Evolutionary conservation across 2,888 invertebrate genomes (phyloP).

Genomic region (Drosophila kuntzei): DNA sequence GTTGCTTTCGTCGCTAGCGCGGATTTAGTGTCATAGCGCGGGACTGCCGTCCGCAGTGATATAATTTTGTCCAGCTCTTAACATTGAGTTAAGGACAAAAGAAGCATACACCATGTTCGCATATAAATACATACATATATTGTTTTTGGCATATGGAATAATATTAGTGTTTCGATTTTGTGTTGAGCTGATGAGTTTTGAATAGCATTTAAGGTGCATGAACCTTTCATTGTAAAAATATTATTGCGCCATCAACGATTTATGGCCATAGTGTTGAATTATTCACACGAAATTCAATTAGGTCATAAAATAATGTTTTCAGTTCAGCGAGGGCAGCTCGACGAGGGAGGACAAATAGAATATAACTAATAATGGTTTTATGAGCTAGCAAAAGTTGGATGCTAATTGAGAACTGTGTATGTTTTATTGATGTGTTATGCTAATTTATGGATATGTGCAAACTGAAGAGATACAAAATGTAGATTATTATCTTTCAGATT

Average conservation of each 20-base stretch:
- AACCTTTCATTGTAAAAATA: slow-evolving; percentile 47
- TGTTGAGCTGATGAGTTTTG: slow-evolving; percentile 34
- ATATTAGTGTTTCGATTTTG: slow-evolving; percentile 25
- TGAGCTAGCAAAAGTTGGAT: not conserved
- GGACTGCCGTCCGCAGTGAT: too few relatives aligned
- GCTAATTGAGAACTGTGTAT: not conserved
- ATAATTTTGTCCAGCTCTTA: slow-evolving; percentile 18
- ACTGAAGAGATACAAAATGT: not conserved
- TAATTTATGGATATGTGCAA: not conserved
- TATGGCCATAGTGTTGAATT: slow-evolving; percentile 33
- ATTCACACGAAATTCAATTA: slow-evolving; percentile 36
- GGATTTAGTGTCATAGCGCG: too few relatives aligned
- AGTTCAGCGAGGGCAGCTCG: not conserved
- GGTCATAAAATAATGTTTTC: slow-evolving; percentile 16
- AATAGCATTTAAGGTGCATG: slow-evolving; percentile 39
- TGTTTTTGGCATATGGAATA: slow-evolving; percentile 28
- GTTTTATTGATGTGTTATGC: not conserved
- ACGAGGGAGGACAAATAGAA: not conserved
- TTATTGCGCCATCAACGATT: slow-evolving; percentile 37
- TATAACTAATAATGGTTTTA: not conserved
- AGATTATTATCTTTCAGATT: too few relatives aligned
- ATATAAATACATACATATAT: slow-evolving; percentile 10
- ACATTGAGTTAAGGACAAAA: slow-evolving; percentile 21
- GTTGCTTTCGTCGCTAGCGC: too few relatives aligned
- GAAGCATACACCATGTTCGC: slow-evolving; percentile 1